phyloP scores from a whole-genome alignment of 2,888 invertebrate genomes.

The Xestia sexstrigata region DNA sequence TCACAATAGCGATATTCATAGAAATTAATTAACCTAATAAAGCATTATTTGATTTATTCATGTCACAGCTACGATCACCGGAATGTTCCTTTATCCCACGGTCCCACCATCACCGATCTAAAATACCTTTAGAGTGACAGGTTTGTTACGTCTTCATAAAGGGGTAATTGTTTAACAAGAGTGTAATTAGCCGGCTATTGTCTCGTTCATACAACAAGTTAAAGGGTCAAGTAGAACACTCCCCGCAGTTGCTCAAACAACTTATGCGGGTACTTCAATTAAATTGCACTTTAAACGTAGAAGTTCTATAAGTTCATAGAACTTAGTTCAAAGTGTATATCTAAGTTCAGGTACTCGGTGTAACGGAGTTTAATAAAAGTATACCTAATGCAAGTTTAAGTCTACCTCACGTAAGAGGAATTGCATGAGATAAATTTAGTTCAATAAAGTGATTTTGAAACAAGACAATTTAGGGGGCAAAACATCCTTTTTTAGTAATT shows the following conservation, averaged over 20 bases:
- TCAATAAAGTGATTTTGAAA: neutral
- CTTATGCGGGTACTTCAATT: slow-evolving; percentile 65
- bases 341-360: slow-evolving; percentile 31
- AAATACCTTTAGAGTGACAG: slow-evolving; percentile 14
- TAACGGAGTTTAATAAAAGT: slow-evolving; percentile 49
- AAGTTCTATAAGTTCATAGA: slow-evolving; percentile 59
- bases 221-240: slow-evolving; percentile 57
- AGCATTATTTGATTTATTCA: too few relatives aligned
- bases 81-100: neutral
- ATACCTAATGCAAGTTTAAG: slow-evolving; percentile 47
- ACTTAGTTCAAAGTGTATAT: slow-evolving; percentile 40
- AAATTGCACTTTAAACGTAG: slow-evolving; percentile 61
- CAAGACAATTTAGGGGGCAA: neutral
- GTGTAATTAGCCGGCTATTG: slow-evolving; percentile 57
- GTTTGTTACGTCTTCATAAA: slow-evolving; percentile 27
- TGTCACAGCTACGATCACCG: neutral
- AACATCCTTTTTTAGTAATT: neutral
- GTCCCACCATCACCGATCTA: neutral
- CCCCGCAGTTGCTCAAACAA: slow-evolving; percentile 55
- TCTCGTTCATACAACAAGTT: slow-evolving; percentile 50
- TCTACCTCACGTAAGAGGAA: neutral
- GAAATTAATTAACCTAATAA: neutral
- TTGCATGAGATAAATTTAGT: slow-evolving; percentile 14
- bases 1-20: neutral
- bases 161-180: slow-evolving; percentile 51